These are phyloP conservation scores for Alcedo atthis DNA, from an alignment of 2,797 vertebrate genomes.

Conservation along the genomic window DNA sequence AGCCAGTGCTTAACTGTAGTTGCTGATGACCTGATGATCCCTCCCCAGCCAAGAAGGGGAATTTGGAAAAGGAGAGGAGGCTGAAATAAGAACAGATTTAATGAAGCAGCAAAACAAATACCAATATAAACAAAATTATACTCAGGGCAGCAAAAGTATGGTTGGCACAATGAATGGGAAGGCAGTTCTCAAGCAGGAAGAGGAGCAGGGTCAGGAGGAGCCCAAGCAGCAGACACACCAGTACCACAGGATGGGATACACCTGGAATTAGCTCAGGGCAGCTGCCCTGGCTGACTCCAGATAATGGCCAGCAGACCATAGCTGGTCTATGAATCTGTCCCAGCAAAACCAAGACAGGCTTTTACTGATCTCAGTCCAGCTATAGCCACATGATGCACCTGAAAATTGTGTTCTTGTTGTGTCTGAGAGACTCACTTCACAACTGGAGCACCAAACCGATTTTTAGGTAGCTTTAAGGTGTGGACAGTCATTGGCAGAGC, in stretches of 20 bases:
- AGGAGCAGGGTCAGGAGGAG: neutral
- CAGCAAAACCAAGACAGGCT: neutral
- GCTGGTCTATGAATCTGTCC: neutral
- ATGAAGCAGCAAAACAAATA: neutral
- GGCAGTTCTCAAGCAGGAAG: neutral
- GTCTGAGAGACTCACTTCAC: neutral
- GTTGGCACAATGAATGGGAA: neutral
- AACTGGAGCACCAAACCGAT: neutral
- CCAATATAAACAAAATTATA: neutral
- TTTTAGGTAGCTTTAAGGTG: neutral
- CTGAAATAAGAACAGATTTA: neutral
- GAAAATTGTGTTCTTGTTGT: neutral
- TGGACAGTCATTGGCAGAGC: neutral
- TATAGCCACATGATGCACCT: neutral
- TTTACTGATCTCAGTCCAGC: neutral
- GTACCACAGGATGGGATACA: neutral
- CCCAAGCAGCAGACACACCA: neutral
- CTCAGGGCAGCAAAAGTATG: neutral
- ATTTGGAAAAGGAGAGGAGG: neutral
- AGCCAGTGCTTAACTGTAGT: neutral
- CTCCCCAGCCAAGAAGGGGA: neutral
- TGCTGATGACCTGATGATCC: neutral
- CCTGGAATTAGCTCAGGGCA: neutral
- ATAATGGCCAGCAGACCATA: neutral
- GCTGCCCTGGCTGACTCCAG: neutral